Evolutionary conservation across 2,113 vertebrate species (phyloP).

Genomic region (Motacilla alba): DNA sequence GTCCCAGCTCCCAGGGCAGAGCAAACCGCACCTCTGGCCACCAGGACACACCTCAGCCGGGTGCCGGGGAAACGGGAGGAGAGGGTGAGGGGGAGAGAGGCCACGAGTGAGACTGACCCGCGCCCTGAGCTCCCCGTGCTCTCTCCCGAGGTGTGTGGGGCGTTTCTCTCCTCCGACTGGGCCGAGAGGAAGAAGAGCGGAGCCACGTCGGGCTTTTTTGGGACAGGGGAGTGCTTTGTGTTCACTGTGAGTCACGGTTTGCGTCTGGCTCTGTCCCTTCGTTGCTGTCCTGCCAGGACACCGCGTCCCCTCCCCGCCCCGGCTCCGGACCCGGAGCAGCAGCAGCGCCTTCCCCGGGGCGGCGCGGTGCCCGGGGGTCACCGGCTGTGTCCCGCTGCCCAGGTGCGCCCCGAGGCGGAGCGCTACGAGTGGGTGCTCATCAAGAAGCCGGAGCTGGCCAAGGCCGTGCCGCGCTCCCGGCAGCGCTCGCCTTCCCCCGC

Average conservation of each 20-base stretch:
- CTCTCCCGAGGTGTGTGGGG: constrained; percentile 77
- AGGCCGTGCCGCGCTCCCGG: constrained; percentile 36
- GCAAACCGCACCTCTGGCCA: not conserved
- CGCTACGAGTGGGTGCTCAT: constrained; percentile 80
- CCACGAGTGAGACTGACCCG: rapidly evolving
- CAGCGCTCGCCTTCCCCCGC: constrained; percentile 13
- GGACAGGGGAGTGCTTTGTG: constrained; percentile 87
- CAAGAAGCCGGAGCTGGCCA: constrained; percentile 74
- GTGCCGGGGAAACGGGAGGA: not conserved
- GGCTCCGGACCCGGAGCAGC: not conserved
- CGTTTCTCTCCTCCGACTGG: constrained; percentile 83
- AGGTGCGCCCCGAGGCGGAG: constrained; percentile 82
- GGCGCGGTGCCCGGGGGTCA: not conserved
- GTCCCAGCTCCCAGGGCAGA: not conserved
- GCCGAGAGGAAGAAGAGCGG: constrained; percentile 74
- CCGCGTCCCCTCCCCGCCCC: not conserved
- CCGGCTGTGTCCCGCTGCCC: not conserved
- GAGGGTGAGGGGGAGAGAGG: not conserved
- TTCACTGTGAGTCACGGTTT: constrained; percentile 75
- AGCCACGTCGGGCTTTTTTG: constrained; percentile 72
- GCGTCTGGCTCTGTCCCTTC: not conserved
- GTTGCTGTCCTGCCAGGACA: not conserved
- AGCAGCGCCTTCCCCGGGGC: rapidly evolving
- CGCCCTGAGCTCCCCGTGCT: not conserved
- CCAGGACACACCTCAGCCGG: not conserved